Evolutionary conservation across 2,888 invertebrate genomes (phyloP), one percentile per base, ranked within the genome.

Genomic region (Furcula furcula): DNA sequence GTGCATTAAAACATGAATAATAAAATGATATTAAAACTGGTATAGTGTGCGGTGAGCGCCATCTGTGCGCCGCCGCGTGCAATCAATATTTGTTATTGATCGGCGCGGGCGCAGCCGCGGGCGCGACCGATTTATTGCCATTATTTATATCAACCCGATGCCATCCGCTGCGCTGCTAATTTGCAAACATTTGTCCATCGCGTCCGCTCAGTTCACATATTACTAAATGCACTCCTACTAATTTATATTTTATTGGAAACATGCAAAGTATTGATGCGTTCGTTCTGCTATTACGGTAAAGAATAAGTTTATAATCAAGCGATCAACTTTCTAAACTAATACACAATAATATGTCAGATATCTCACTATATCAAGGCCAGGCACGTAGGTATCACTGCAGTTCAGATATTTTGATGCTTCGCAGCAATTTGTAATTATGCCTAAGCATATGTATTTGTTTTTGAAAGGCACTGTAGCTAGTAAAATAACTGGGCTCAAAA

Each of bases 1-100:
- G 4, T 9, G n/a, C 5, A 15, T 26, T 14, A n/a, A 5, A 14
- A 3, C 7, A 26, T 12, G 31, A 34, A 40, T n/a, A n/a, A n/a
- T n/a, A n/a, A n/a, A n/a, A n/a, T 49, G 32, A 46, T 42, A 52
- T 45, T 30, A 47, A 33, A 37, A 23, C 21, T 9, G 2, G 13
- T 6, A 14, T 10, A 22, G 33, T 27, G 45, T 45, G 55, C 40
- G 49, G 18, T 6, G 29, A 56, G 49, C 42, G 61, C 49, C 60
- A 65, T 68, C 59, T 66, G 56, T 58, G 60, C 35, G 49, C 44
- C 50, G 45, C 39, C 29, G 37, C 33, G 48, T 50, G 58, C 62
- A 52, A 65, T 67, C 67, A 55, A 57, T 67, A 67, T 64, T 48
- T 50, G 59, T 62, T 58, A 61, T 52, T 47, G 56, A 44, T 46